Evolutionary conservation across 2,113 vertebrate species (phyloP).

Genomic region (Glaucomys volans): DNA sequence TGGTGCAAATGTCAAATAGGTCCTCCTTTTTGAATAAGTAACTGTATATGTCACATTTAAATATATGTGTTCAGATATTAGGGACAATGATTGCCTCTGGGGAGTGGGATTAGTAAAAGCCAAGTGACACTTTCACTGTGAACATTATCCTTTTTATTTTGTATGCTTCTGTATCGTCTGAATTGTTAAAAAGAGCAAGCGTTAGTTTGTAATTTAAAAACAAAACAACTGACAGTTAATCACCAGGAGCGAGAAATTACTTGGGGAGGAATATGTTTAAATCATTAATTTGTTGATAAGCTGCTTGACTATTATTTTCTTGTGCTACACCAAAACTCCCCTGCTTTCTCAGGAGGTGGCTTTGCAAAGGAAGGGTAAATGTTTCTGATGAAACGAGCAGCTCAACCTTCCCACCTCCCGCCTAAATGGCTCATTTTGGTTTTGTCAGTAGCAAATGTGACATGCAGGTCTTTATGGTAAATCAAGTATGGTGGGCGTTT

Average conservation of each 20-base stretch:
- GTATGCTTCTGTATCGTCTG: neutral
- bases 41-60: neutral
- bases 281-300: constrained; percentile 73
- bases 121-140: constrained; percentile 27
- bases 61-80: neutral
- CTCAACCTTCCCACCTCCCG: constrained; percentile 64
- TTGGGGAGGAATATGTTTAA: constrained; percentile 73
- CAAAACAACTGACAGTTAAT: constrained; percentile 51
- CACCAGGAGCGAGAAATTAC: constrained; percentile 70
- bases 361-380: constrained; percentile 70
- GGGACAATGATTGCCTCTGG: neutral
- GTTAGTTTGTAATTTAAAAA: constrained; percentile 61
- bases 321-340: constrained; percentile 67
- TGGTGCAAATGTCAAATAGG: neutral
- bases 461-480: constrained; percentile 52
- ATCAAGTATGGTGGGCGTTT: constrained; percentile 66
- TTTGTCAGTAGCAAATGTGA: constrained; percentile 65
- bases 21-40: neutral
- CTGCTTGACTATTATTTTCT: constrained; percentile 68
- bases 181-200: constrained; percentile 56
- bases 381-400: constrained; percentile 67
- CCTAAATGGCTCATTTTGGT: constrained; percentile 61
- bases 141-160: neutral
- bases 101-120: neutral
- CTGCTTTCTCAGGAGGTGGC: constrained; percentile 61